Evolutionary conservation across 2,113 vertebrate species (phyloP), one percentile per base, ranked within the genome.

Genomic region (Albula glossodonta): DNA sequence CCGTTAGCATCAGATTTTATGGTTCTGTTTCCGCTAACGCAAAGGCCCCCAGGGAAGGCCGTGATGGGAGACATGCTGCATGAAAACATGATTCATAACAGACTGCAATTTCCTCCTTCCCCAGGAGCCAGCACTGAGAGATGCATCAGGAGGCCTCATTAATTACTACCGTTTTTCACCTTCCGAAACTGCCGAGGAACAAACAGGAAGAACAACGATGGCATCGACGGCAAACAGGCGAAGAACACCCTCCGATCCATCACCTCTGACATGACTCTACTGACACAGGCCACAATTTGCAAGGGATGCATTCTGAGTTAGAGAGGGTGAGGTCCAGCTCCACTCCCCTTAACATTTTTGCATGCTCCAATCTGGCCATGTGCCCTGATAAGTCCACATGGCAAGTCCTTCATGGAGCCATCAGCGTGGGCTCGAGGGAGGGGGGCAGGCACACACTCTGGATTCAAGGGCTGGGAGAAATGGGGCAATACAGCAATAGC

Each of bases 91-190:
- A 89, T 82, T 79, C 51, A 87, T 85, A 80, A 41, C 80, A 83
- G 74, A 78, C 87, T 87, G 80, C 89, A 91, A 81, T 81, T n/a
- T 85, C 51, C 41, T 51, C 19, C 66, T 19, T 60, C 57, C 19
- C 50, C 56, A 82, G 84, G 79, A 82, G 41, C 82, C 81, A 48
- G 82, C 52, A 83, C 83, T 50, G 41, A 63, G 79, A 80, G 83
- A 9, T n/a, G 84, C 48, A 51, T 90, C 90, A 91, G 57, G 91
- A 91, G 91, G 89, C 90, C 92, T 91, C 93, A 92, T 93, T 94
- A 93, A 95, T 94, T 93, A 94, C 93, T 90, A 87, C 91, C 92
- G 60, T 66, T 91, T 93, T 93, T 93, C 90, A 92, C 90, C 89
- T 87, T 92, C 90, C 89, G 91, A 31, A 94, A 92, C 90, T 89